Evolutionary conservation across 2,113 vertebrate species (phyloP).

Genomic region (Campylorhamphus procurvoides): DNA sequence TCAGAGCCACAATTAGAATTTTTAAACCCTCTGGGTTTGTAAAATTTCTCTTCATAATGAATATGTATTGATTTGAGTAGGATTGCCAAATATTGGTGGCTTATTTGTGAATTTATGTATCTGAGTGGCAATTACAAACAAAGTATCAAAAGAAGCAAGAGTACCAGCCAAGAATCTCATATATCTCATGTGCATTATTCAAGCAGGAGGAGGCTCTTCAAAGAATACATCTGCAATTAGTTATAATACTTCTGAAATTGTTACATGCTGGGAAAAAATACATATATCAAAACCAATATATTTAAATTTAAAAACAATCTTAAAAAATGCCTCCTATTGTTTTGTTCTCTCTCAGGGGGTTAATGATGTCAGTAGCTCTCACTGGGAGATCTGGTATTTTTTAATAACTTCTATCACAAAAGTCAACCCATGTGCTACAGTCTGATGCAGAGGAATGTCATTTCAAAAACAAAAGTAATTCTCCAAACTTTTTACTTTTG

Average conservation of each 20-base stretch:
- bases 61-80: constrained; percentile 33
- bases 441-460: background rate
- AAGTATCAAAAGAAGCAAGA: constrained; percentile 44
- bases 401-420: background rate
- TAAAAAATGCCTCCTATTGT: background rate
- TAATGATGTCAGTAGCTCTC: constrained; percentile 21
- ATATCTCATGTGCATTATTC: background rate
- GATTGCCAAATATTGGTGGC: constrained; percentile 5
- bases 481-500: background rate
- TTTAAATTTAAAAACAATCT: constrained; percentile 21
- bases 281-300: background rate
- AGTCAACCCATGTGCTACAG: background rate
- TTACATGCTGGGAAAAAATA: background rate
- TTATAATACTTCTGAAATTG: background rate
- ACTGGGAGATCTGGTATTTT: background rate
- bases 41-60: constrained; percentile 44
- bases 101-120: constrained; percentile 50
- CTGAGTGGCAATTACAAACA: constrained; percentile 28
- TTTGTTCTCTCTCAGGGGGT: background rate
- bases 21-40: constrained; percentile 23
- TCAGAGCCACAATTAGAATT: constrained; percentile 42
- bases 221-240: background rate
- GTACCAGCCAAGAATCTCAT: constrained; percentile 7
- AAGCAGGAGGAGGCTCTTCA: background rate
- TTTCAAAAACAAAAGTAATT: constrained; percentile 4